Percentiles rank a stretch among this genome's conserved stretches.
Evolutionary conservation across 2,888 invertebrate genomes (phyloP).

Genomic region (Poecilobothrus nobilitatus): DNA sequence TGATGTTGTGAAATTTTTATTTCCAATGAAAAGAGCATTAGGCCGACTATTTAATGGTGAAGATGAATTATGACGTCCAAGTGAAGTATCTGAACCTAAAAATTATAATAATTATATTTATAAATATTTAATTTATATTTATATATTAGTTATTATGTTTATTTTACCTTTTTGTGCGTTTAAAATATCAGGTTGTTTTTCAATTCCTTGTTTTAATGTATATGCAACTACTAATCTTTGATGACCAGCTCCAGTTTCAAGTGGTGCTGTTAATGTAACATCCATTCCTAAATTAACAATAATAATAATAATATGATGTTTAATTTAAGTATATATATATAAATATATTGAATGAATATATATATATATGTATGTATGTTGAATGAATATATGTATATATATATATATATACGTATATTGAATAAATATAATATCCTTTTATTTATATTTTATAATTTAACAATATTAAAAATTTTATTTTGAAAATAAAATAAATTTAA

Average conservation of each 20-base stretch:
- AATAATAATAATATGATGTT: too few species aligned
- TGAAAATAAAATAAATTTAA: too few species aligned
- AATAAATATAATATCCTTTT: too few species aligned
- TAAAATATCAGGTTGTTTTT: conserved; percentile 69
- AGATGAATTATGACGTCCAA: conserved; percentile 27
- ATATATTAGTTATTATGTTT: background rate
- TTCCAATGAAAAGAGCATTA: conserved; percentile 35
- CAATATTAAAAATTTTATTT: too few species aligned
- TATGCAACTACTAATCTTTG: conserved; percentile 79
- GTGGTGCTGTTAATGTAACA: conserved; percentile 49
- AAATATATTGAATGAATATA: background rate
- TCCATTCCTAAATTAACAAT: conserved; percentile 37
- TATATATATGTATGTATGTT: background rate
- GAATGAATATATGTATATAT: too few species aligned
- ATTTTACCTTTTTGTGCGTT: conserved; percentile 64
- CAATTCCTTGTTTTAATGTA: conserved; percentile 67
- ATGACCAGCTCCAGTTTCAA: conserved; percentile 72
- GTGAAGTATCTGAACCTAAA: conserved; percentile 22
- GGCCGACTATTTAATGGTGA: conserved; percentile 41
- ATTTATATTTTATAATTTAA: too few species aligned
- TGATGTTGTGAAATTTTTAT: conserved; percentile 28
- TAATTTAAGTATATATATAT: conserved; percentile 10
- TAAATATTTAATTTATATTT: too few species aligned
- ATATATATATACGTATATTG: too few species aligned
- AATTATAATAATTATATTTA: background rate